phyloP scores from a whole-genome alignment of 2,888 invertebrate genomes.

The Erynnis tages region DNA sequence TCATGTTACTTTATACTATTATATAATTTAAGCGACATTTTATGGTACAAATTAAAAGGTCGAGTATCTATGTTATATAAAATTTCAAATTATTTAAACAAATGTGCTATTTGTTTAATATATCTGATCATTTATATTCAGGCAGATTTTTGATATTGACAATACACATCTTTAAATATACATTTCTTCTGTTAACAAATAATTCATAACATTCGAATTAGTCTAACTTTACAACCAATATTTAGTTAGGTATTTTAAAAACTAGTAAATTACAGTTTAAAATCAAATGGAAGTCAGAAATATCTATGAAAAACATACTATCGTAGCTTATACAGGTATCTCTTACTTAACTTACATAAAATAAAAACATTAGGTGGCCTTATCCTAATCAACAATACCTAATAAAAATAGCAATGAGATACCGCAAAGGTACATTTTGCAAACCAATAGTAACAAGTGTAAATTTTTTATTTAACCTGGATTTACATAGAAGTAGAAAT shows the following conservation, averaged over 20 bases:
- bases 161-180: not conserved
- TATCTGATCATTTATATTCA: too few relatives aligned
- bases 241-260: not conserved
- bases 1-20: too few relatives aligned
- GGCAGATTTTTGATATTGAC: too few relatives aligned
- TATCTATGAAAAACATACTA: not conserved
- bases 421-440: conserved; percentile 5
- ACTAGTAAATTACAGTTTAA: not conserved
- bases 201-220: not conserved
- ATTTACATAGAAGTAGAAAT: not conserved
- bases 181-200: too few relatives aligned
- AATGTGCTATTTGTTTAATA: too few relatives aligned
- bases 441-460: too few relatives aligned
- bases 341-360: conserved; percentile 3
- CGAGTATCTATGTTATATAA: too few relatives aligned
- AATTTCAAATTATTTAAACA: too few relatives aligned
- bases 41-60: too few relatives aligned
- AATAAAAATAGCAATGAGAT: conserved; percentile 6
- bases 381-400: conserved; percentile 13
- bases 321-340: conserved; percentile 1
- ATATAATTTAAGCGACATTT: too few relatives aligned
- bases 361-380: conserved; percentile 6
- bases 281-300: not conserved
- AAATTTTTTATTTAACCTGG: too few relatives aligned
- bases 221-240: not conserved